Base-by-base conservation (phyloP, 2,797 vertebrate species). In the Lepus oiostolus region DNA sequence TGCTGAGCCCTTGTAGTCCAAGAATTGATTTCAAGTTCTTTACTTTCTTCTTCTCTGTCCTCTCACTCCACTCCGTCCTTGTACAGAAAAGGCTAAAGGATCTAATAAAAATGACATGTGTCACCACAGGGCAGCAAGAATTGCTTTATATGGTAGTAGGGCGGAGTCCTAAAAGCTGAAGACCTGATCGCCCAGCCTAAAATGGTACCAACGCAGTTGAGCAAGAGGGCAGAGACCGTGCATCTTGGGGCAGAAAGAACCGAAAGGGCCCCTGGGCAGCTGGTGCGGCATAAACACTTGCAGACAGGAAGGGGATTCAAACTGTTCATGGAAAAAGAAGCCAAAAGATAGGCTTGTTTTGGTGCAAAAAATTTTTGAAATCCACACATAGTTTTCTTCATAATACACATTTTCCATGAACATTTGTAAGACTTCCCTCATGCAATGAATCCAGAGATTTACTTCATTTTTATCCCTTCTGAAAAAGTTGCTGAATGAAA, bases 11-110 rank as follows among this genome's bases (percentile, higher is more conserved):
- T 89, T 35, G 38, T 1, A 67, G n/a, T 71, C 12, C 12, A 35
- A 80, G 58, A 58, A n/a, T 85, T 17, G 2, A 30, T 92, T 79
- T 92, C 68, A 62, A 76, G 24, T 87, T 86, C 13, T 89, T 80
- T 26, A 60, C 35, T 70, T 38, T 38, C 2, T 38, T 28, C n/a
- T 77, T 85, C 47, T 79, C 32, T 32, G 47, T 83, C 4, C 5
- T 7, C 30, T 58, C 54, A 76, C 21, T 24, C 7, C 63, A 87
- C 60, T 72, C 30, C 35, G 21, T n/a, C n/a, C 35, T 84, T 38
- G 35, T 30, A 70, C 2, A 76, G 87, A 83, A 63, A n/a, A 90
- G 26, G 62, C 13, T 77, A 32, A 95, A 75, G 28, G 12, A 63
- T 75, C 26, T n/a, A 35, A n/a, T 19, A 71, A 80, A 54, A 81